Evolutionary conservation across 2,797 vertebrate species (phyloP), one percentile per base, ranked within the genome.

Genomic region (Halcyon leucocephala): DNA sequence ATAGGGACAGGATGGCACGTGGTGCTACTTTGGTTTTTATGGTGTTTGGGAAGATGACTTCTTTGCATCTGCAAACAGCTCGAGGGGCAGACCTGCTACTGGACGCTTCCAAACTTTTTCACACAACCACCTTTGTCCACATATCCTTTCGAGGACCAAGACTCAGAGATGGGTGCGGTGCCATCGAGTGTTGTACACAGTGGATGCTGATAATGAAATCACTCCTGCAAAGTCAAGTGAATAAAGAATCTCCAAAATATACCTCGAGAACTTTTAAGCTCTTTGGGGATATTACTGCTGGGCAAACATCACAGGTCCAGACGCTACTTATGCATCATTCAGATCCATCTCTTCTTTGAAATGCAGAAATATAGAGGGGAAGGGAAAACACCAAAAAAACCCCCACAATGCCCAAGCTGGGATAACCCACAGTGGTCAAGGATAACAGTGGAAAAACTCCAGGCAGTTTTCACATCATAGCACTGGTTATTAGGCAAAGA

Each of bases 81-180:
- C 10, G 20, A 92, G n/a, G 6, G 33, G 26, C 52, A 83, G 52
- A 89, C 71, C 31, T 18, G 15, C 8, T 54, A n/a, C 18, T 2
- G 13, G n/a, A 39, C 12, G 31, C 73, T 31, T 48, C 15, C 29
- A 37, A 61, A 35, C 20, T 13, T 57, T 80, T 58, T 41, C 42
- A 41, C 19, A 13, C 14, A 14, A 21, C 25, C 41, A 16, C 8
- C 4, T 81, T 46, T 76, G n/a, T 21, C 37, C 22, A 13, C 3
- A 17, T 49, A 9, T n/a, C 48, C 61, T 10, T 28, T 85, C 22
- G 55, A 35, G 31, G 55, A n/a, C 28, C 1, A 6, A 64, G 71
- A 61, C 54, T 12, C 31, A 62, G 69, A 64, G 44, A 22, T 0
- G 0, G 18, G 6, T 25, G 7, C 17, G 17, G 51, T 12, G 4